Evolutionary conservation across 2,113 vertebrate genomes (phyloP).

Genomic region (Callaeas wilsoni): DNA sequence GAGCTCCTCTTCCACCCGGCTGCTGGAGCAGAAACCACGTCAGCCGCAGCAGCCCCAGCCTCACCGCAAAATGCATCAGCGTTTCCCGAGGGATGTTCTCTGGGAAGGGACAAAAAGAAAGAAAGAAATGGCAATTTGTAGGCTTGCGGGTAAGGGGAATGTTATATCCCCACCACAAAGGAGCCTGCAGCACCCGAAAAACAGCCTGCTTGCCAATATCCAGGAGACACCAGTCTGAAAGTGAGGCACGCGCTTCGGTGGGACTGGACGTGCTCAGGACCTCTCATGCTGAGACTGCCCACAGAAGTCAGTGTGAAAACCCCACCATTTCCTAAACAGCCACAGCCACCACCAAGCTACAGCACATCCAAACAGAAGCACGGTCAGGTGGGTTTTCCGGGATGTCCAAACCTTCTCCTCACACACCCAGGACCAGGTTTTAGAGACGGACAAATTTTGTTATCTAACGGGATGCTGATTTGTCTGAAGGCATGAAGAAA

Average conservation of each 20-base stretch:
- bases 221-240: background rate
- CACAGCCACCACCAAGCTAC: background rate
- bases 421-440: background rate
- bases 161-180: background rate
- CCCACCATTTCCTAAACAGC: background rate
- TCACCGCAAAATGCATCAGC: slow-evolving; percentile 88
- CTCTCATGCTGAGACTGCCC: background rate
- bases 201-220: background rate
- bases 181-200: slow-evolving; percentile 12
- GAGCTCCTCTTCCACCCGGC: slow-evolving; percentile 82
- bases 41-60: slow-evolving; percentile 83
- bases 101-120: slow-evolving; percentile 25
- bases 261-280: background rate
- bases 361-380: background rate
- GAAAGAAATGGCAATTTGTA: background rate
- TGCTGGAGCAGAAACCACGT: slow-evolving; percentile 85
- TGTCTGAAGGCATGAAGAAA: background rate
- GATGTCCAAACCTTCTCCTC: background rate
- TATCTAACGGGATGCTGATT: background rate
- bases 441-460: background rate
- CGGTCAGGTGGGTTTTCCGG: background rate
- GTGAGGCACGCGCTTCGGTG: rapidly evolving
- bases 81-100: slow-evolving; percentile 87
- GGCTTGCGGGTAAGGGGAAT: background rate
- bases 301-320: background rate